Conservation (phyloP, 2,888 invertebrate genomes). For the Coelopa pilipes region DNA sequence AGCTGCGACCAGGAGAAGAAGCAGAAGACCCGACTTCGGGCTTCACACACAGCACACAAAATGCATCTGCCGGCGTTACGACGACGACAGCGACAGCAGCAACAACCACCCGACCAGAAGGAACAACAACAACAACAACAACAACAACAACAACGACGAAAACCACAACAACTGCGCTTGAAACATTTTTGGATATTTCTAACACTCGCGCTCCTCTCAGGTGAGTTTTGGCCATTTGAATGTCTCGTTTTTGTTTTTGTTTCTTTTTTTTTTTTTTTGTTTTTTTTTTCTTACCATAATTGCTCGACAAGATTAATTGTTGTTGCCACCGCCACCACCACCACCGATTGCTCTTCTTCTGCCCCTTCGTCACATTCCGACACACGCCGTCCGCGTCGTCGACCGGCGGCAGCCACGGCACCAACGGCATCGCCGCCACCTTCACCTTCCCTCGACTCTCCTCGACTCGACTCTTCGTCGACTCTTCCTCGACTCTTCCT, state of each 20-base stretch:
- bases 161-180: background rate
- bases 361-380: background rate
- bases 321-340: conserved; percentile 7
- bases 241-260: background rate
- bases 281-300: background rate
- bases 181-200: conserved; percentile 47
- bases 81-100: background rate
- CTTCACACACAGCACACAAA: background rate
- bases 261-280: background rate
- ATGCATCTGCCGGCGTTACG: too few relatives aligned
- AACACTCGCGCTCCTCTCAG: conserved; percentile 46
- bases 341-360: background rate
- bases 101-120: conserved; percentile 5
- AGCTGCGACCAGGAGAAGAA: too few relatives aligned
- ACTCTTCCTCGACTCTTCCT: too few relatives aligned
- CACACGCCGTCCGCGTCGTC: background rate
- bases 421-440: background rate
- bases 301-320: background rate
- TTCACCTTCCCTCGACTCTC: too few relatives aligned
- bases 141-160: background rate
- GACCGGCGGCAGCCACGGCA: background rate
- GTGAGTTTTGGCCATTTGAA: conserved; percentile 39
- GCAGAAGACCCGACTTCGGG: background rate
- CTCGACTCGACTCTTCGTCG: too few relatives aligned
- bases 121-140: background rate